Base-by-base conservation (phyloP, 1,140 invertebrate genomes). In the Anastrepha obliqua region DNA sequence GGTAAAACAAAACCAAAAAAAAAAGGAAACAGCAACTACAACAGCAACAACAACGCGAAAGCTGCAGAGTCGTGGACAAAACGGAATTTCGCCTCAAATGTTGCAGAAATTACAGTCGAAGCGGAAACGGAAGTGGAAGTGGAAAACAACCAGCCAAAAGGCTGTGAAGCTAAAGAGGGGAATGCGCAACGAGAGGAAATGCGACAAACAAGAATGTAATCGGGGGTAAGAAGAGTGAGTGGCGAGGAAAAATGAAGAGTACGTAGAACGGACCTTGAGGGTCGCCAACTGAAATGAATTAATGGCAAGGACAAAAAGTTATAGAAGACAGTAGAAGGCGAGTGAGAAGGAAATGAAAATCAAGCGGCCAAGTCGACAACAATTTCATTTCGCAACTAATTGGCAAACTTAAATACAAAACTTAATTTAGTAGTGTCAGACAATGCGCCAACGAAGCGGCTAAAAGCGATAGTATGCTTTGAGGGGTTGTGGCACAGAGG, bases 341-440 rank as follows among this genome's bases (percentile, higher is more conserved):
- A 70, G 42, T 2, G 67, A 3, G 29, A n/a, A 2, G 58, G 39
- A 58, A 58, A 11, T 11, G 64, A 58, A 87, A 67, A 65, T 87
- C n/a, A 51, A 87, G 2, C 55, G 85, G 85, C 85, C 58, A 86
- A 42, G 59, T 74, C 67, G 58, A 62, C 55, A 86, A 64, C 74
- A 85, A 85, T 64, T 87, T 85, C 47, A 85, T 92, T 92, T 92
- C 89, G 91, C 90, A 92, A 92, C 91, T 92, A 92, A 92, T 92
- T 92, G 91, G 91, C 90, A 92, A 92, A 92, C 91, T 92, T 92
- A 91, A 92, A 92, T 92, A 89, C 89, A 90, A 92, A 90, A 92
- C 91, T 92, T 92, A 89, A 91, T 92, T 92, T 92, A 91, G 89
- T 78, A 29, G 15, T 86, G 85, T 86, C 59, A 29, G 29, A 86